Conservation (phyloP, 1,140 invertebrate genomes). For the Chlorops oryzae region DNA sequence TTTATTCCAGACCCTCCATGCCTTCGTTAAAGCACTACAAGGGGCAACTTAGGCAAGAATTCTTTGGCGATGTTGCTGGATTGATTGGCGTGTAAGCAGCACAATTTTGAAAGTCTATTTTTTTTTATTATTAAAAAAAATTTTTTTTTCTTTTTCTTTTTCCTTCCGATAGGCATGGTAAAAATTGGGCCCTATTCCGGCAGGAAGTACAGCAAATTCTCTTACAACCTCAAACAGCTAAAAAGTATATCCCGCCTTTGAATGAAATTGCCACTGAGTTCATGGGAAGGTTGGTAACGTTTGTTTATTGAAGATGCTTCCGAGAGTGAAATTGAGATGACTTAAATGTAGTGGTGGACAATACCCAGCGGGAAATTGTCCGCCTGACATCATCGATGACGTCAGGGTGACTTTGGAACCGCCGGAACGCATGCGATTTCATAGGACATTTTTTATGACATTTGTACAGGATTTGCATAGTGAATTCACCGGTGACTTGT, state of each 20-base stretch:
- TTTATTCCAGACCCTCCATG: conserved; percentile 59
- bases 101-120: neutral
- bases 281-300: conserved; percentile 54
- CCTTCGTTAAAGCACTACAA: conserved; percentile 74
- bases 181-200: conserved; percentile 73
- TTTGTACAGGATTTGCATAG: too few species aligned
- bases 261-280: conserved; percentile 69
- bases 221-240: conserved; percentile 68
- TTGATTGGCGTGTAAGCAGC: conserved; percentile 69
- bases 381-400: too few species aligned
- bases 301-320: too few species aligned
- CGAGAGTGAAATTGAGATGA: too few species aligned
- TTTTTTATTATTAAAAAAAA: conserved; percentile 1
- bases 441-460: too few species aligned
- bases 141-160: conserved; percentile 18
- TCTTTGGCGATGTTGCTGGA: conserved; percentile 66
- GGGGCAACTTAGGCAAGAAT: conserved; percentile 64
- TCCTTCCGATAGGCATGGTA: conserved; percentile 63
- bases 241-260: conserved; percentile 65
- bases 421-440: too few species aligned
- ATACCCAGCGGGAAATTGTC: too few species aligned
- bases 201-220: conserved; percentile 79
- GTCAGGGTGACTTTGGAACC: too few species aligned
- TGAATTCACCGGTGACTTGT: too few species aligned
- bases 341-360: too few species aligned